phyloP scores from a whole-genome alignment of 2,797 vertebrate genomes.

The Pelobates cultripes region DNA sequence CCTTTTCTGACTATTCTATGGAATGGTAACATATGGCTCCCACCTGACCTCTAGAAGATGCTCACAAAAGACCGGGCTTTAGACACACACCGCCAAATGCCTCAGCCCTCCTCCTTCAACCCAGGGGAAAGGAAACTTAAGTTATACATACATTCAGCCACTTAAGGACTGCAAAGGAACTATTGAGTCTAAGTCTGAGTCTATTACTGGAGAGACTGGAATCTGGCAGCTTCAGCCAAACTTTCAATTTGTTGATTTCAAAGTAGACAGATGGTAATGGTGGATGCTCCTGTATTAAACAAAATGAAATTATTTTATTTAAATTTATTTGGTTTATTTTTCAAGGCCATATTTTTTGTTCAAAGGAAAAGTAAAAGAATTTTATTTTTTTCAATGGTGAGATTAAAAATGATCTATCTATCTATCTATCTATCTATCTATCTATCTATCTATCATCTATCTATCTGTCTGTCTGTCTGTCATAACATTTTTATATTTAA shows the following conservation, averaged over 20 bases:
- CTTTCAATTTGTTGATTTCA: neutral
- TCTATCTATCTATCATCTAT: no score
- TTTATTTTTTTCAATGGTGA: no score
- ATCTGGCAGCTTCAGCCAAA: conserved; percentile 28
- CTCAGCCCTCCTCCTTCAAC: conserved; percentile 79
- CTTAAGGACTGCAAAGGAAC: conserved; percentile 27
- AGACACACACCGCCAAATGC: conserved; percentile 51
- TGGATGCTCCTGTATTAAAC: neutral
- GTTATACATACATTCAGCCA: conserved; percentile 69
- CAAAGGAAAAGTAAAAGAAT: no score
- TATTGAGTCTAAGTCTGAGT: conserved; percentile 37
- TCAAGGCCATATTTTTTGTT: no score
- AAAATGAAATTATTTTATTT: neutral
- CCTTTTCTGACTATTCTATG: conserved; percentile 75
- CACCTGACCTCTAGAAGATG: conserved; percentile 79
- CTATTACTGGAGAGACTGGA: conserved; percentile 34
- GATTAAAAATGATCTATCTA: no score
- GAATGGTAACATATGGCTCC: conserved; percentile 95
- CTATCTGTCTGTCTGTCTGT: no score
- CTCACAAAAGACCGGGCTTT: conserved; percentile 78
- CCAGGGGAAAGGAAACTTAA: conserved; percentile 85
- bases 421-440: no score
- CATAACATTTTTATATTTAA: no score
- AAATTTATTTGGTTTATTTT: neutral
- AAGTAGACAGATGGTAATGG: neutral